Percentiles rank a stretch among this genome's conserved stretches.
These are phyloP conservation scores for Pheosia tremula DNA, from an alignment of 2,888 invertebrate genomes.

Conservation along the genomic window DNA sequence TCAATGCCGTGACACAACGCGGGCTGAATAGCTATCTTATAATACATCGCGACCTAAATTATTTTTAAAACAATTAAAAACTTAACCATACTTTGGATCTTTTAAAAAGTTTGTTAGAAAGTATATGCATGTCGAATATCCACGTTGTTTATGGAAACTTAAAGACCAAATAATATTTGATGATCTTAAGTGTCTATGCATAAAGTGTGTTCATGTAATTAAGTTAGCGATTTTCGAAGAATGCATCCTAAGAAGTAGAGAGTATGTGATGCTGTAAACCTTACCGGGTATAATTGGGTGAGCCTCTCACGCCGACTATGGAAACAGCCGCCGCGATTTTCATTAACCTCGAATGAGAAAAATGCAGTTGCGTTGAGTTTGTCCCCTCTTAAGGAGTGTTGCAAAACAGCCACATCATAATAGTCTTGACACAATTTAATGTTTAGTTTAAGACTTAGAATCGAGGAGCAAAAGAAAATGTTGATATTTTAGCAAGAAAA, in stretches of 20 bases:
- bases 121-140: too few relatives aligned
- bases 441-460: slow-evolving; percentile 13
- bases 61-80: too few relatives aligned
- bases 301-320: slow-evolving; percentile 60
- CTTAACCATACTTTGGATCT: too few relatives aligned
- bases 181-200: neutral
- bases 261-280: slow-evolving; percentile 36
- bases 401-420: slow-evolving; percentile 25
- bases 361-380: slow-evolving; percentile 60
- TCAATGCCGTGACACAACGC: too few relatives aligned
- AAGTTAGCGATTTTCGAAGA: slow-evolving; percentile 13
- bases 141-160: too few relatives aligned
- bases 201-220: neutral
- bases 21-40: too few relatives aligned
- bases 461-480: too few relatives aligned
- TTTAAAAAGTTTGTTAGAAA: too few relatives aligned
- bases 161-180: too few relatives aligned
- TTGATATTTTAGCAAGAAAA: too few relatives aligned
- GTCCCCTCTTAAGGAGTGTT: slow-evolving; percentile 37
- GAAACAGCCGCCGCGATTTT: slow-evolving; percentile 61
- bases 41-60: too few relatives aligned
- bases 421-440: slow-evolving; percentile 28
- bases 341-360: slow-evolving; percentile 79
- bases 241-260: slow-evolving; percentile 24
- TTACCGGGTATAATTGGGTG: slow-evolving; percentile 62